These are phyloP conservation scores for Cliona cf. orientalis DNA, from an alignment of 37 sponge, comb jelly and placozoan species.

Conservation along the genomic window DNA sequence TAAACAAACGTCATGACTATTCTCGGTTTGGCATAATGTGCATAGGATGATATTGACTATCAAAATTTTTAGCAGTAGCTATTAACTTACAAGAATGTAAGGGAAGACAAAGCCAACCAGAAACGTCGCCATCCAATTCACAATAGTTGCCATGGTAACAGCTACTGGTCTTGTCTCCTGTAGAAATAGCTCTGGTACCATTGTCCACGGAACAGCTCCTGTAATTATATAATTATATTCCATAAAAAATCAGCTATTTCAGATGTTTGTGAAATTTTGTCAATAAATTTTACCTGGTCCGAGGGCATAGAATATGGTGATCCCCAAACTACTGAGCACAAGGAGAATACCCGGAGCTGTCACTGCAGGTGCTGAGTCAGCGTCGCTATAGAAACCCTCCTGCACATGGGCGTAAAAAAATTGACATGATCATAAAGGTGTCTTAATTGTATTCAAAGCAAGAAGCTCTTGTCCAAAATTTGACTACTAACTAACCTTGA, in stretches of 20 bases:
- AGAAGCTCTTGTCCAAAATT: background rate
- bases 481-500: constrained; percentile 38
- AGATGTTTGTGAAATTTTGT: background rate
- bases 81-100: constrained; percentile 48
- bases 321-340: constrained; percentile 33
- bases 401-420: background rate
- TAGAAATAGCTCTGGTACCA: constrained; percentile 66
- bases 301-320: constrained; percentile 42
- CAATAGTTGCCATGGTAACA: constrained; percentile 59
- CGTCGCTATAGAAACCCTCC: constrained; percentile 48
- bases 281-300: constrained; percentile 52
- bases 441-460: background rate
- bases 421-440: background rate
- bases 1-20: too few species aligned
- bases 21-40: too few species aligned
- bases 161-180: constrained; percentile 59
- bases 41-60: too few species aligned
- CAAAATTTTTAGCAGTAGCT: too few species aligned
- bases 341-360: constrained; percentile 65
- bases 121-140: constrained; percentile 63
- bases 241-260: background rate
- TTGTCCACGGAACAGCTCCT: constrained; percentile 73
- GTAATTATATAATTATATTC: background rate
- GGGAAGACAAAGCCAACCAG: constrained; percentile 44
- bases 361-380: background rate